Evolutionary conservation across 2,797 vertebrate species (phyloP), one percentile per base, ranked within the genome.

Genomic region (Pseudopleuronectes americanus): DNA sequence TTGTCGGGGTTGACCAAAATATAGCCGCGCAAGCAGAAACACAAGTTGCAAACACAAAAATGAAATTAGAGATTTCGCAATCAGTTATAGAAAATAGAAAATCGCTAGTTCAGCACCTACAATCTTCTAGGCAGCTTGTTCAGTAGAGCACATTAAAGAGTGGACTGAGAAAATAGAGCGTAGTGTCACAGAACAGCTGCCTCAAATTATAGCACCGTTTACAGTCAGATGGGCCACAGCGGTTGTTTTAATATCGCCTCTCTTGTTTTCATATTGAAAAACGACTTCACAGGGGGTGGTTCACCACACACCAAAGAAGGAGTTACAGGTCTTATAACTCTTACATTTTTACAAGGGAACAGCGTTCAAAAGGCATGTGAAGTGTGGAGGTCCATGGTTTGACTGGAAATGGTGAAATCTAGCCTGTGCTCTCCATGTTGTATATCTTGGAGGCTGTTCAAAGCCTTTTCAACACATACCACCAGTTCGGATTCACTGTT

Each of bases 181-280:
- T 12, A 22, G 8, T 54, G 38, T 31, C 10, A 1, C 23, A 33
- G 33, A 77, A 51, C 87, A 90, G 80, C 87, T 88, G 87, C 74
- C 66, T 79, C 49, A n/a, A 62, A 73, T 89, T 75, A 86, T 22
- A 31, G 54, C 43, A 6, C 41, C 1, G 57, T 79, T 53, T 76
- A 72, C 58, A 77, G 77, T 65, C 63, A 19, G 64, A 69, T 24
- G 36, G 76, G 62, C 68, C 64, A 23, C 77, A 85, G 72, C 63
- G 52, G 76, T 84, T 77, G 71, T 81, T 89, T 84, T 82, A 83
- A 83, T 85, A 83, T 83, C 58, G 23, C 74, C 68, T 38, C 77
- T 81, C 74, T 82, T 83, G 85, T 87, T 88, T 89, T 88, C 80
- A 77, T 77, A 82, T 77, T 76, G 83, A 80, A 78, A 85, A 79